A percentile compares a stretch with the other conserved stretches of the same genome.
Evolutionary conservation across 1,140 invertebrate species (phyloP).

Genomic region (Calycopis cecrops): DNA sequence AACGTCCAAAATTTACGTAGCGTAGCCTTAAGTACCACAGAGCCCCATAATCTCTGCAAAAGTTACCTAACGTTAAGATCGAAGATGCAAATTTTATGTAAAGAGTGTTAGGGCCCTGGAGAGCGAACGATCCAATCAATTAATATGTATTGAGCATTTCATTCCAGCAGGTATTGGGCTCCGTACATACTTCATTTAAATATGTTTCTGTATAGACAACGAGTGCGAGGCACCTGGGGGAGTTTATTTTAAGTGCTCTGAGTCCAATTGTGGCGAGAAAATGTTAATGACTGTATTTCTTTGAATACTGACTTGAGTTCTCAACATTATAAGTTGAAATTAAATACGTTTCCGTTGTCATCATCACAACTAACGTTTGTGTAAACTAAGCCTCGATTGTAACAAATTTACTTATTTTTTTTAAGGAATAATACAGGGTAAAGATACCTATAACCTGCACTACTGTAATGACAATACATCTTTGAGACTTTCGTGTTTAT

Average conservation of each 20-base stretch:
- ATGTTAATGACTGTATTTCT: no score
- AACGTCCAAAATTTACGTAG: slow-evolving; percentile 19
- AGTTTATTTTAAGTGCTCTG: not conserved
- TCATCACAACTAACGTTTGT: no score
- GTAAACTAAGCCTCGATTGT: no score
- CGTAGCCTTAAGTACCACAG: slow-evolving; percentile 17
- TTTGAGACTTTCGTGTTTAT: no score
- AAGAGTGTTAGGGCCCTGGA: slow-evolving; percentile 48
- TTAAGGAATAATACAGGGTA: no score
- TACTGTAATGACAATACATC: no score
- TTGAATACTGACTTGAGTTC: no score
- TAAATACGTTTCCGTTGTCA: no score
- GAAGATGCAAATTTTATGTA: slow-evolving; percentile 66
- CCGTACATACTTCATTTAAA: not conserved
- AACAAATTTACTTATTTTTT: no score
- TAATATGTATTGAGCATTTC: slow-evolving; percentile 53
- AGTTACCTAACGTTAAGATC: slow-evolving; percentile 44
- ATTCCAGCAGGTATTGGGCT: slow-evolving; percentile 29
- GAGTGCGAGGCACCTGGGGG: not conserved
- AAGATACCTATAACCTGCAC: no score
- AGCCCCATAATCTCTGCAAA: slow-evolving; percentile 45
- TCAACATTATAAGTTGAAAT: no score
- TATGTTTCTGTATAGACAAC: not conserved
- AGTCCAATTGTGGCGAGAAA: not conserved
- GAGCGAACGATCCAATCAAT: slow-evolving; percentile 44